A percentile compares a stretch with the other conserved stretches of the same genome.
These are phyloP conservation scores for Hiodon tergisus DNA, from an alignment of 2,113 vertebrate genomes.

Conservation along the genomic window DNA sequence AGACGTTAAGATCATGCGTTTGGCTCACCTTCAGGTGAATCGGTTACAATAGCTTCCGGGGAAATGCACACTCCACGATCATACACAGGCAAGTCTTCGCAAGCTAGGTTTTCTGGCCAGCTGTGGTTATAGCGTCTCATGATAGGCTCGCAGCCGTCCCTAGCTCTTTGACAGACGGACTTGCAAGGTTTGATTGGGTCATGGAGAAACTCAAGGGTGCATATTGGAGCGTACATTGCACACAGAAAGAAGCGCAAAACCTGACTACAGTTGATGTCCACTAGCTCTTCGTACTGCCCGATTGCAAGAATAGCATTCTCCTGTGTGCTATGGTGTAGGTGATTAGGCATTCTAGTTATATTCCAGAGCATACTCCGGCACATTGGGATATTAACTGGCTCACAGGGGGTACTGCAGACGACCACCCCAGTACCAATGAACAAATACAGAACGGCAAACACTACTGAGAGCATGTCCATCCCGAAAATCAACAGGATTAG, in stretches of 20 bases:
- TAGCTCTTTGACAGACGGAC: conserved; percentile 72
- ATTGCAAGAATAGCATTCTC: conserved; percentile 76
- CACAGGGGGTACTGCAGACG: conserved; percentile 60
- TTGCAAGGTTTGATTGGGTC: conserved; percentile 79
- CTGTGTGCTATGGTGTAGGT: conserved; percentile 80
- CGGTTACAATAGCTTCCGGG: conserved; percentile 70
- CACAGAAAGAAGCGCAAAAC: conserved; percentile 76
- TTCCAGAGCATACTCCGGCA: conserved; percentile 76
- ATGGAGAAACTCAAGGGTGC: conserved; percentile 76
- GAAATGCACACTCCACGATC: conserved; percentile 77
- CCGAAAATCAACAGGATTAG: not conserved
- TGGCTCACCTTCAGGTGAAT: conserved; percentile 67
- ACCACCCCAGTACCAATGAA: conserved; percentile 54
- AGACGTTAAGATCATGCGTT: conserved; percentile 12
- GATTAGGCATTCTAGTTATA: conserved; percentile 80
- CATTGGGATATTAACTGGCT: conserved; percentile 71
- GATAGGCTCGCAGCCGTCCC: conserved; percentile 71
- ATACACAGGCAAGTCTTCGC: conserved; percentile 73
- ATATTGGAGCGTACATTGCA: conserved; percentile 79
- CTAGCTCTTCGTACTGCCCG: conserved; percentile 72
- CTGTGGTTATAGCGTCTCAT: conserved; percentile 69
- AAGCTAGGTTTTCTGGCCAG: conserved; percentile 74
- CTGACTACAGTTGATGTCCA: conserved; percentile 70
- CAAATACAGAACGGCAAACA: conserved; percentile 45
- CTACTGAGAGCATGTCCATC: conserved; percentile 30